Conservation (phyloP, 2,113 vertebrate genomes). For the Chaetura pelagica region DNA sequence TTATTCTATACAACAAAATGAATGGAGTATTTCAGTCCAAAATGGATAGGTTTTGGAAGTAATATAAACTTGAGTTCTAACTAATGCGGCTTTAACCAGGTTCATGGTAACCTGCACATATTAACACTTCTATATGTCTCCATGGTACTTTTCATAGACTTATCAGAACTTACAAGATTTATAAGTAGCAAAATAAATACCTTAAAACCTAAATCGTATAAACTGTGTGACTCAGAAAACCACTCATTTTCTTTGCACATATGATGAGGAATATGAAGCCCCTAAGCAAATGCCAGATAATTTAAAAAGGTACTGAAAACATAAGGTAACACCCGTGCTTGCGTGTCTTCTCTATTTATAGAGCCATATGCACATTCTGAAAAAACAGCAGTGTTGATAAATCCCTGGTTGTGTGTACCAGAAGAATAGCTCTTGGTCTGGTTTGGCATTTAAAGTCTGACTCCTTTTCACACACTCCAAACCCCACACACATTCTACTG, state of each 20-base stretch:
- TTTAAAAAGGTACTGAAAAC: neutral
- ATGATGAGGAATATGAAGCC: neutral
- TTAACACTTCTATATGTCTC: neutral
- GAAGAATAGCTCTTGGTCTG: slow-evolving; percentile 78
- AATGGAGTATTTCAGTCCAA: neutral
- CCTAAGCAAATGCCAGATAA: neutral
- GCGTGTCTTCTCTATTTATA: neutral
- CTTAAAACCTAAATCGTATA: neutral
- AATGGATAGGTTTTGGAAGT: neutral
- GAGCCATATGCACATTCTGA: neutral
- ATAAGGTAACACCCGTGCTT: neutral
- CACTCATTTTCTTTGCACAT: neutral
- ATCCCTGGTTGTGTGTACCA: slow-evolving; percentile 64
- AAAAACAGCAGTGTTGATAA: slow-evolving; percentile 27
- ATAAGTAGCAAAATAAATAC: neutral
- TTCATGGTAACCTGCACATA: neutral
- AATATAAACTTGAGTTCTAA: neutral
- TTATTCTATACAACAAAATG: neutral
- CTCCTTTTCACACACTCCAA: slow-evolving; percentile 72
- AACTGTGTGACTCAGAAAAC: neutral
- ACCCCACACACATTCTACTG: slow-evolving; percentile 78
- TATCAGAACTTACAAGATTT: neutral
- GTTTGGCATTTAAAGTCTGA: slow-evolving; percentile 73
- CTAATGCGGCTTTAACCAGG: neutral
- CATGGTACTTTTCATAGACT: neutral